Evolutionary conservation across 2,797 vertebrate genomes (phyloP), one percentile per base, ranked within the genome.

Genomic region (Intellagama lesueurii): DNA sequence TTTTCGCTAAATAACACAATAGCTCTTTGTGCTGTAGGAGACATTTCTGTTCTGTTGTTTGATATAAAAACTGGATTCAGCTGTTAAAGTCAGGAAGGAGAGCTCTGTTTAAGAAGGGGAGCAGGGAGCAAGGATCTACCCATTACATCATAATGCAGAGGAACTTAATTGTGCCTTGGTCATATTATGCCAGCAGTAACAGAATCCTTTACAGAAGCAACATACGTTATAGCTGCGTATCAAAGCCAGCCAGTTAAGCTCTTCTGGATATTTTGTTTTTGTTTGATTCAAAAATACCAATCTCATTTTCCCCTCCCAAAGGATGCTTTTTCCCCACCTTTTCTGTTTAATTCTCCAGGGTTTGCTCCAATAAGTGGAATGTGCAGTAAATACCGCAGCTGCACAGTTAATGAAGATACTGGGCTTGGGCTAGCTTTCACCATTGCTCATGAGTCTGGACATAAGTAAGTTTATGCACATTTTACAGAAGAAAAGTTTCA

Each of bases 351-450:
- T 72, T 91, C 83, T 73, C 1, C 86, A 98, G 98, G 98, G 68
- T 98, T 98, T 89, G 98, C 98, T 17, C 98, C 98, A 40, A 98
- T 99, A 75, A 98, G 98, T 69, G 98, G 98, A 35, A 98, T 99
- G 98, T 99, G 98, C 86, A 99, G 98, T 91, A 98, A 98, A 91
- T 98, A 98, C 91, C 97, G 98, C 17, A 98, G 98, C 95, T 99
- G 98, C 47, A 99, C 98, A 0, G 91, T 99, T 28, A 99, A 99
- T 69, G 98, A 99, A 92, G 98, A 99, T 90, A 98, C 98, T 0
- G 98, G 98, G 2, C 97, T 99, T 0, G 98, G 98, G 49, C 95
- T 99, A 92, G 98, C 98, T 1, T 98, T 99, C 95, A 99, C 98
- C 91, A 98, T 99, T 17, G 98, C 98, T 22, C 98, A 98, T 24